Conservation (phyloP, 2,797 vertebrate genomes). For the Poecilia gillii region DNA sequence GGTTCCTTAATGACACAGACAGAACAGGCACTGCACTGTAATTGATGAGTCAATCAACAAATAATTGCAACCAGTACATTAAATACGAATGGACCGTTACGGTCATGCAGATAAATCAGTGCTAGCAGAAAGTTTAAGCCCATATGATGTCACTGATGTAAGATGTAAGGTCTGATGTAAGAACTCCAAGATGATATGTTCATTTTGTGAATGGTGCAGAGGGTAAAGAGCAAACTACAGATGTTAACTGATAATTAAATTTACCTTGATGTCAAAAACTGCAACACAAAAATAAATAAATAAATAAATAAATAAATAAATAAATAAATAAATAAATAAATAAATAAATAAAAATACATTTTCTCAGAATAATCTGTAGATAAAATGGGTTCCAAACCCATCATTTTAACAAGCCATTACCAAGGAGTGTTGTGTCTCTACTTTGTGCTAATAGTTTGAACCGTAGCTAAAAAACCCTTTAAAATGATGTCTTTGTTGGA, state of each 20-base stretch:
- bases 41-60: not conserved
- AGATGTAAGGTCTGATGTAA: not conserved
- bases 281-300: not conserved
- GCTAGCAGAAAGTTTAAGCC: not conserved
- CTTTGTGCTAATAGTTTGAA: not conserved
- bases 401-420: not conserved
- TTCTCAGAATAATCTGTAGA: not conserved
- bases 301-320: no score
- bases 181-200: not conserved
- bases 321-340: no score
- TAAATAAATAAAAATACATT: no score
- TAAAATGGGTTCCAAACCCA: not conserved
- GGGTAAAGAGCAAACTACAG: not conserved
- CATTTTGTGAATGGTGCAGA: not conserved
- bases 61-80: not conserved
- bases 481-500: not conserved
- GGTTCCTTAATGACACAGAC: not conserved
- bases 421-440: not conserved
- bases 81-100: not conserved
- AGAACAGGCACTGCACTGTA: not conserved
- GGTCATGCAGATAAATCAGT: not conserved
- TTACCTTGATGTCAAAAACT: not conserved
- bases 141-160: not conserved
- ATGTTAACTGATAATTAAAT: not conserved
- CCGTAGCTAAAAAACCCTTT: not conserved